Evolutionary conservation across 2,888 invertebrate species (phyloP).

Genomic region (Stenolophus ochropezus): DNA sequence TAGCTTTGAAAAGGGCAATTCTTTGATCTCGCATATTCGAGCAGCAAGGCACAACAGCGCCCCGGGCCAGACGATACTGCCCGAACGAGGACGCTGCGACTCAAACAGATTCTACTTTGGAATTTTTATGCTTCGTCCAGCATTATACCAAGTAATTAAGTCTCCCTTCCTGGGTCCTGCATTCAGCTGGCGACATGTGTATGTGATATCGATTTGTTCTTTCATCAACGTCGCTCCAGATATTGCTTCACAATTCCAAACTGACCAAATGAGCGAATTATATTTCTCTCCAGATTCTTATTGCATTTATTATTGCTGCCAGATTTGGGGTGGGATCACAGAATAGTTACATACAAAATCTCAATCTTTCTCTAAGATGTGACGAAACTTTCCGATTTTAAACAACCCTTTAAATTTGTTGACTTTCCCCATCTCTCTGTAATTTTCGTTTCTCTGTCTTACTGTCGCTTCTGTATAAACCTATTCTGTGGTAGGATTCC

Average conservation of each 20-base stretch:
- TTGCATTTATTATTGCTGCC: background rate
- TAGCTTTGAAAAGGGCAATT: conserved; percentile 52
- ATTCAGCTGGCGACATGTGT: conserved; percentile 30
- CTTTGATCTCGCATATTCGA: conserved; percentile 51
- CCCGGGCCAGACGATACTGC: conserved; percentile 31
- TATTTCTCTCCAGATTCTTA: background rate
- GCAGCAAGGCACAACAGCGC: conserved; percentile 14
- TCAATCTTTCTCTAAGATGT: too few relatives aligned
- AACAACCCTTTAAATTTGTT: too few relatives aligned
- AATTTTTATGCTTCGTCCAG: conserved; percentile 29
- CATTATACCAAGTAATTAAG: conserved; percentile 18
- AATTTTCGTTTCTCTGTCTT: too few relatives aligned
- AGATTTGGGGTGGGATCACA: too few relatives aligned
- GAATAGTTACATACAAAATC: too few relatives aligned
- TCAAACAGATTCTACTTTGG: conserved; percentile 33
- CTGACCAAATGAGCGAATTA: background rate
- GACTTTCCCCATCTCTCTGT: too few relatives aligned
- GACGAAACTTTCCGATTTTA: too few relatives aligned
- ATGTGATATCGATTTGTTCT: conserved; percentile 15
- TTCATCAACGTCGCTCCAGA: background rate
- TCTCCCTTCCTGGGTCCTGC: conserved; percentile 9
- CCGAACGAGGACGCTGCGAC: background rate
- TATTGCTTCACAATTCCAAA: conserved; percentile 3
- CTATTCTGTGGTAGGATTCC: too few relatives aligned
- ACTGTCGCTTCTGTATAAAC: too few relatives aligned